Conservation (phyloP, 2,888 invertebrate species). For the Plebejus argus region DNA sequence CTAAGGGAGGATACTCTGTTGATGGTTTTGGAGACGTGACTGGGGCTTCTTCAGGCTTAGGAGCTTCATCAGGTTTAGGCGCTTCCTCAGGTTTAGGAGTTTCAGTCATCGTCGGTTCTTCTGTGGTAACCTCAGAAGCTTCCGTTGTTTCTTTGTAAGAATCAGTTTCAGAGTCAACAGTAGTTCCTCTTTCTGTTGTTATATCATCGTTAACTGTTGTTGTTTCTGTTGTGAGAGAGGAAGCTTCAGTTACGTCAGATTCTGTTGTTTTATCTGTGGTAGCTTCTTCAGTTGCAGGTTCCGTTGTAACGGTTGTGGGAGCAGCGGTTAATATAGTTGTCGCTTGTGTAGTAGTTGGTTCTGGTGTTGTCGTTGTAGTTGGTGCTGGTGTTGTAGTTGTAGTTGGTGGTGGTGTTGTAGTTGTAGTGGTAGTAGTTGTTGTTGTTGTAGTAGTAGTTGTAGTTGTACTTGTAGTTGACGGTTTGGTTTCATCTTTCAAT, state of each 20-base stretch:
- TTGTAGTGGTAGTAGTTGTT: constrained; percentile 39
- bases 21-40: constrained; percentile 46
- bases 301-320: constrained; percentile 44
- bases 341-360: constrained; percentile 45
- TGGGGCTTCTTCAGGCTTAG: constrained; percentile 43
- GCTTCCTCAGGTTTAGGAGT: constrained; percentile 41
- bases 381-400: constrained; percentile 50
- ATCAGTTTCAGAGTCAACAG: not conserved
- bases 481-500: constrained; percentile 48
- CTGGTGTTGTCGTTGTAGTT: constrained; percentile 44
- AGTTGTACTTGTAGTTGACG: constrained; percentile 46
- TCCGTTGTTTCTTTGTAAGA: constrained; percentile 42
- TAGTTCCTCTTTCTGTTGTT: constrained; percentile 36
- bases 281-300: constrained; percentile 42
- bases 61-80: constrained; percentile 44
- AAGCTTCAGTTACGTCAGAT: constrained; percentile 39
- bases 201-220: constrained; percentile 38
- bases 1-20: constrained; percentile 63
- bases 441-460: constrained; percentile 46
- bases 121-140: constrained; percentile 48
- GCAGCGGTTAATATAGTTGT: constrained; percentile 50
- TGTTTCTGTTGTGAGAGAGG: constrained; percentile 44
- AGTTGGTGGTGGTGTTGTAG: constrained; percentile 36
- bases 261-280: constrained; percentile 39
- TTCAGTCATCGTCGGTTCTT: constrained; percentile 54